phyloP scores from a whole-genome alignment of 2,888 invertebrate species.

The Stenolophus ochropezus region DNA sequence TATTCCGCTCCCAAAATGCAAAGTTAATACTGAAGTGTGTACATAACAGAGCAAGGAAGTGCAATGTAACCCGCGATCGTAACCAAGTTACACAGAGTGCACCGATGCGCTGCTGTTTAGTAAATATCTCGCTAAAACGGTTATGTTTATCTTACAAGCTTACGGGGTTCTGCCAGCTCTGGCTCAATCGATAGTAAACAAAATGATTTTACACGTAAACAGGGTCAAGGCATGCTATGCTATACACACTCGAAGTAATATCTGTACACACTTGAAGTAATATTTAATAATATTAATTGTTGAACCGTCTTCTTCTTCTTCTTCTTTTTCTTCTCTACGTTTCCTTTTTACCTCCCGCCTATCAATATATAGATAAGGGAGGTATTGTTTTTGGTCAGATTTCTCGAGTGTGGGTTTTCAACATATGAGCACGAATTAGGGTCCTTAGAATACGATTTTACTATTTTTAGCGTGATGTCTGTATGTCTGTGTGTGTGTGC shows the following conservation, averaged over 20 bases:
- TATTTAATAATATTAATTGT: too few species aligned
- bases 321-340: background rate
- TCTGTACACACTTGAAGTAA: too few species aligned
- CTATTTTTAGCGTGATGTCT: background rate
- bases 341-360: background rate
- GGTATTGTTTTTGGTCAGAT: background rate
- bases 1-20: background rate
- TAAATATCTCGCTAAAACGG: slow-evolving; percentile 14
- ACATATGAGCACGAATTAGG: too few species aligned
- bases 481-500: background rate
- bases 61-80: background rate
- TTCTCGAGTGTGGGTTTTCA: too few species aligned
- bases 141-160: slow-evolving; percentile 23
- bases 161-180: background rate
- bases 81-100: slow-evolving; percentile 2
- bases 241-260: background rate
- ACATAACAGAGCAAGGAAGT: background rate
- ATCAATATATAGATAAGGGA: too few species aligned
- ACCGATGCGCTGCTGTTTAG: background rate
- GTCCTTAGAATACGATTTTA: background rate
- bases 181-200: background rate
- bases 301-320: background rate
- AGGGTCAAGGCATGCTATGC: background rate
- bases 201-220: background rate
- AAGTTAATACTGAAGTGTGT: background rate